These are phyloP conservation scores for Myotis brandtii DNA, from an alignment of 2,113 vertebrate genomes.

Conservation along the genomic window DNA sequence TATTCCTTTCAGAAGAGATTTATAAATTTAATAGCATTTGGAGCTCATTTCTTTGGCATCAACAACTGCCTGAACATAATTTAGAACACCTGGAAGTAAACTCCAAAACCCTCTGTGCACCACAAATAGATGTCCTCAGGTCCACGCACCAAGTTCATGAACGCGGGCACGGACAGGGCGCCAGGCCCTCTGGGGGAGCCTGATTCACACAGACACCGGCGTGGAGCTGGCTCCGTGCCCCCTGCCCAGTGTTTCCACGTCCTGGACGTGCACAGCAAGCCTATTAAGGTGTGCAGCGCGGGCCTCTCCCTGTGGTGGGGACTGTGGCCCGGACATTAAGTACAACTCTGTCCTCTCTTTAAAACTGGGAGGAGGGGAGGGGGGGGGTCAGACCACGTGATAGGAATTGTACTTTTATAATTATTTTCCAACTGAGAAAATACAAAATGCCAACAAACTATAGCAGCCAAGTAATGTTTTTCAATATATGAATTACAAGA, in stretches of 20 bases:
- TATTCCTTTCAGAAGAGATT: background rate
- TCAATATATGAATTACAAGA: constrained; percentile 23
- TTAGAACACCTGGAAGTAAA: background rate
- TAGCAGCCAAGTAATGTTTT: background rate
- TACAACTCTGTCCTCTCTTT: background rate
- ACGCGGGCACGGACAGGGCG: rapidly evolving
- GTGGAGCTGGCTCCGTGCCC: background rate
- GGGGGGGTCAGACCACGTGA: background rate
- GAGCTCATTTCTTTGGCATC: constrained; percentile 10
- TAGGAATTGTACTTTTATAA: background rate
- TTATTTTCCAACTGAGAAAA: background rate
- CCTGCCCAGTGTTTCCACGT: background rate
- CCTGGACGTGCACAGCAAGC: background rate
- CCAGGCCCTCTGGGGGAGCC: background rate
- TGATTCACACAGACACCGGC: background rate
- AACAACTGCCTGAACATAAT: background rate
- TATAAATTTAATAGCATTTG: background rate
- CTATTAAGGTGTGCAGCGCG: background rate
- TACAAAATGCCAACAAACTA: background rate
- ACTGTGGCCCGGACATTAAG: background rate
- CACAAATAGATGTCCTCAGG: background rate
- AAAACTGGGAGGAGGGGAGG: background rate
- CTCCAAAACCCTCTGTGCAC: background rate
- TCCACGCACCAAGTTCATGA: rapidly evolving
- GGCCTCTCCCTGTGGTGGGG: background rate